phyloP scores from a whole-genome alignment of 2,797 vertebrate genomes.

The Sebastolobus altivelis region DNA sequence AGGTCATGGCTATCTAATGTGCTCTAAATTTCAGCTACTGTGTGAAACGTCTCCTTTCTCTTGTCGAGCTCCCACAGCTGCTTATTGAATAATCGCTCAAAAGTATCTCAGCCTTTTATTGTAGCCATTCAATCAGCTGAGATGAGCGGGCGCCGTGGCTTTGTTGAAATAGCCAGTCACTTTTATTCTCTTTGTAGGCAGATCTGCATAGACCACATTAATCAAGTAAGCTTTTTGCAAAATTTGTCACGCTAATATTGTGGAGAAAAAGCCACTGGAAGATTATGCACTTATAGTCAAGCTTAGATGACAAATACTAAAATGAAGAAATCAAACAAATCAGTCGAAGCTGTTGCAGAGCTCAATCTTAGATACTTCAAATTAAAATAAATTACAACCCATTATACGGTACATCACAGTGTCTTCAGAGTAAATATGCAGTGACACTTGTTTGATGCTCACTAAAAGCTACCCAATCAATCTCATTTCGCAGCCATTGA shows the following conservation, averaged over 20 bases:
- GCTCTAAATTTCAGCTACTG: constrained; percentile 60
- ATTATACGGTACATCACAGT: constrained; percentile 30
- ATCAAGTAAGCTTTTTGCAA: constrained; percentile 41
- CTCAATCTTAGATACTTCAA: constrained; percentile 14
- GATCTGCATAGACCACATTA: constrained; percentile 29
- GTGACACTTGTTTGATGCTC: constrained; percentile 32
- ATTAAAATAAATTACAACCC: constrained; percentile 51
- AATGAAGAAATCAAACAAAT: constrained; percentile 50
- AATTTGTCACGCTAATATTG: constrained; percentile 40
- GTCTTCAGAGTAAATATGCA: constrained; percentile 39
- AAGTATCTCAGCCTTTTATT: constrained; percentile 71
- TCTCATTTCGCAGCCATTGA: constrained; percentile 37
- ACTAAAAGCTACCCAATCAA: constrained; percentile 59
- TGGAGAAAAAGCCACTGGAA: constrained; percentile 33
- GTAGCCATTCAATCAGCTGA: constrained; percentile 62
- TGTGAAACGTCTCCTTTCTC: constrained; percentile 59
- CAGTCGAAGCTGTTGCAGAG: constrained; percentile 28
- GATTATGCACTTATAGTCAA: constrained; percentile 35
- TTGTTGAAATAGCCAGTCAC: constrained; percentile 39
- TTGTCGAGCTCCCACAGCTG: constrained; percentile 56
- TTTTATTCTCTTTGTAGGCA: constrained; percentile 44
- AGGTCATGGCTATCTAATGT: constrained; percentile 67
- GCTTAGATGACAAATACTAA: constrained; percentile 26
- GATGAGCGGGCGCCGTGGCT: constrained; percentile 45
- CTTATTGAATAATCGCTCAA: constrained; percentile 78